Percentiles rank a stretch among this genome's conserved stretches.
These are phyloP conservation scores for Vesta saturnalis DNA, from an alignment of 2,888 invertebrate genomes.

Conservation along the genomic window DNA sequence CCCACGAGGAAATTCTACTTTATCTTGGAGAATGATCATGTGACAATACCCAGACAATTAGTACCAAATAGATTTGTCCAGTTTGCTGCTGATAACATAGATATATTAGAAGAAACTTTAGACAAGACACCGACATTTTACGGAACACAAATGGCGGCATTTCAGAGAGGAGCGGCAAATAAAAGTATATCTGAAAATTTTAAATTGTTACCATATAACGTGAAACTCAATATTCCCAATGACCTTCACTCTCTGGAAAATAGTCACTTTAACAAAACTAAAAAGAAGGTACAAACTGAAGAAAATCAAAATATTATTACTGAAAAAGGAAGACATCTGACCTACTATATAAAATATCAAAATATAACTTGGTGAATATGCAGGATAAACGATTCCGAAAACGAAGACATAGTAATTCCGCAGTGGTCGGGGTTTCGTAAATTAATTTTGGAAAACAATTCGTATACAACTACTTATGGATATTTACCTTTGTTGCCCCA, in stretches of 20 bases:
- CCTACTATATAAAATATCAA: neutral
- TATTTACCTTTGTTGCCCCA: slow-evolving; percentile 6
- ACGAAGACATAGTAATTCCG: too few relatives aligned
- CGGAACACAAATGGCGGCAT: slow-evolving; percentile 37
- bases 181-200: neutral
- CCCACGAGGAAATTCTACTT: too few relatives aligned
- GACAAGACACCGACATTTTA: too few relatives aligned
- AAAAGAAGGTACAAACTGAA: neutral
- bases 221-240: slow-evolving; percentile 3
- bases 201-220: slow-evolving; percentile 4
- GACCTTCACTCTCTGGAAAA: neutral
- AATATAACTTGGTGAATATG: slow-evolving; percentile 6
- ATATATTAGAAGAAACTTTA: too few relatives aligned
- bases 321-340: too few relatives aligned
- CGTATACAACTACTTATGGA: neutral
- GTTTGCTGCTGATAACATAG: too few relatives aligned
- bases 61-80: too few relatives aligned
- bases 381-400: too few relatives aligned
- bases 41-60: too few relatives aligned
- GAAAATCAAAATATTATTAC: too few relatives aligned
- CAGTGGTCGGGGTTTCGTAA: neutral
- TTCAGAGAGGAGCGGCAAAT: too few relatives aligned
- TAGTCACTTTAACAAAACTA: neutral
- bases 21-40: neutral
- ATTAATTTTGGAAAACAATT: neutral